Conservation (phyloP, 2,888 invertebrate genomes). For the Drosophila picticornis region DNA sequence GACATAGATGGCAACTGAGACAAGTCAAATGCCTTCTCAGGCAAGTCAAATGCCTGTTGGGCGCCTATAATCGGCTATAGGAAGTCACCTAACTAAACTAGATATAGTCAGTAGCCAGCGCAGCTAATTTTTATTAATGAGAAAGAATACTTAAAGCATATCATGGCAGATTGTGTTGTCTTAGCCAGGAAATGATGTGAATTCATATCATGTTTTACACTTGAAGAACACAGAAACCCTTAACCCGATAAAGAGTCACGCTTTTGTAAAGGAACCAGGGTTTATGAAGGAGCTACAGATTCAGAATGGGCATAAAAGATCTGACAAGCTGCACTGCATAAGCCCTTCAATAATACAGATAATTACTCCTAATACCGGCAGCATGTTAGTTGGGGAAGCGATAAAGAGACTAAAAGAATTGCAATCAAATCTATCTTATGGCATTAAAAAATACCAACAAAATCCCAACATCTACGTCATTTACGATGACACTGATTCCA, state of each 20-base stretch:
- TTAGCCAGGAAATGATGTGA: neutral
- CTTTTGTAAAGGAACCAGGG: no score
- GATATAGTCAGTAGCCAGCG: neutral
- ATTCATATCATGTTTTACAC: neutral
- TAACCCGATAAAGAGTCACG: neutral
- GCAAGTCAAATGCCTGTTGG: neutral
- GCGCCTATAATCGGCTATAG: neutral
- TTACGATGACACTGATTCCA: constrained; percentile 5
- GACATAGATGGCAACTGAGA: neutral
- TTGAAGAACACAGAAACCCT: neutral
- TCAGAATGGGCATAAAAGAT: neutral
- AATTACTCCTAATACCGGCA: neutral
- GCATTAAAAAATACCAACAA: neutral
- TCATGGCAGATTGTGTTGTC: neutral
- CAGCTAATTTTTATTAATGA: neutral
- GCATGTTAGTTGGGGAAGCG: neutral
- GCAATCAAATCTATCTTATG: neutral
- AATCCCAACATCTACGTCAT: neutral
- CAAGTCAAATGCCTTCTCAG: neutral
- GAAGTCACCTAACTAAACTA: neutral
- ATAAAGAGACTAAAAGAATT: neutral
- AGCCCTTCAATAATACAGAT: neutral
- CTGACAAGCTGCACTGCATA: neutral
- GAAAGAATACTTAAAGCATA: neutral
- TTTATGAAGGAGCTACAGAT: neutral